phyloP scores from a whole-genome alignment of 1,140 invertebrate genomes.

The Drosophila ogumai region DNA sequence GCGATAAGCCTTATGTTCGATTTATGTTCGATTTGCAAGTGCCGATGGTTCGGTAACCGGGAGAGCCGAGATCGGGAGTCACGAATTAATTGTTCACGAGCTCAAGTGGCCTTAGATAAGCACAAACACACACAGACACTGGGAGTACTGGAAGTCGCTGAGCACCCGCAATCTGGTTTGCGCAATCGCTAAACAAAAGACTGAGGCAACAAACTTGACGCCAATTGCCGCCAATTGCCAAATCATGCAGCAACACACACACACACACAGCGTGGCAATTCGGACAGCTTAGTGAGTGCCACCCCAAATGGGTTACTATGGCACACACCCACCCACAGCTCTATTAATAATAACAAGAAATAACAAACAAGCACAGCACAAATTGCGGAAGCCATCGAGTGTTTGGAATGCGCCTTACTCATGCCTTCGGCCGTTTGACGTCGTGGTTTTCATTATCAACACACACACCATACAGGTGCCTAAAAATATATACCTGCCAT shows the following conservation, averaged over 20 bases:
- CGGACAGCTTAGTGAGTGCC: conserved; percentile 19
- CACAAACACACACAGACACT: conserved; percentile 17
- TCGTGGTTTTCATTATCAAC: conserved; percentile 73
- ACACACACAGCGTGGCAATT: conserved; percentile 30
- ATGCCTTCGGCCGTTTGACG: conserved; percentile 41
- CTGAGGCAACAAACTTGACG: conserved; percentile 79
- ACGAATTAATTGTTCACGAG: conserved; percentile 56
- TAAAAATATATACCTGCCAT: not conserved
- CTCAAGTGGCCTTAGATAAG: conserved; percentile 57
- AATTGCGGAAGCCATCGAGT: conserved; percentile 58
- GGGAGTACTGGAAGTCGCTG: conserved; percentile 10
- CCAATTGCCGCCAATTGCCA: conserved; percentile 67
- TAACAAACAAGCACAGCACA: conserved; percentile 7
- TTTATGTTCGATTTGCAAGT: conserved; percentile 74
- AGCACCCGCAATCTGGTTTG: conserved; percentile 52
- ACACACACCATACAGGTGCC: not conserved
- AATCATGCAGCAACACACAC: conserved; percentile 60
- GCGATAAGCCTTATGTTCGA: conserved; percentile 58
- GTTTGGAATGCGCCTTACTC: conserved; percentile 66
- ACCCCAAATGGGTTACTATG: conserved; percentile 58
- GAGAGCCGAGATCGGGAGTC: conserved; percentile 40
- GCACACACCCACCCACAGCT: conserved; percentile 21
- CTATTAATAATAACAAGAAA: conserved; percentile 12
- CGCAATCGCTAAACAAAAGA: conserved; percentile 75
- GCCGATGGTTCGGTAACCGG: conserved; percentile 68